These are phyloP conservation scores for Slavum lentiscoides DNA, from an alignment of 2,888 invertebrate species.

Conservation along the genomic window DNA sequence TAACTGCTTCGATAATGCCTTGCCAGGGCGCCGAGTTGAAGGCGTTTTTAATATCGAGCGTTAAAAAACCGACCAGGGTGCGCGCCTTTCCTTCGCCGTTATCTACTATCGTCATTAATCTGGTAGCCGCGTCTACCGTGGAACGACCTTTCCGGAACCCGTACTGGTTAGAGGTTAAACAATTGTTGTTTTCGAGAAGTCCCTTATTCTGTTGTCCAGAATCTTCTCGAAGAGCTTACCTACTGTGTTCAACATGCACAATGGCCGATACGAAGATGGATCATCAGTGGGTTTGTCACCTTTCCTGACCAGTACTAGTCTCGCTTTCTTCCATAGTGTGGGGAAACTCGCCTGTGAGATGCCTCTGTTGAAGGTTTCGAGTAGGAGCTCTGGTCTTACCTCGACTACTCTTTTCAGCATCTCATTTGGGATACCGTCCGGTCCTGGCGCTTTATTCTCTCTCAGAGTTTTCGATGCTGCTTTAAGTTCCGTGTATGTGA, in stretches of 20 bases:
- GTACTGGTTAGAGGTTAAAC: too few species aligned
- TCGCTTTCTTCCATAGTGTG: background rate
- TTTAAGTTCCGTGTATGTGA: too few species aligned
- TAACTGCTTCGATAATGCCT: too few species aligned
- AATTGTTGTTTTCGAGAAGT: too few species aligned
- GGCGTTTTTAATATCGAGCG: background rate
- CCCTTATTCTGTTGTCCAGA: too few species aligned
- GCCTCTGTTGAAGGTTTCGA: too few species aligned
- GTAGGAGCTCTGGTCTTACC: too few species aligned
- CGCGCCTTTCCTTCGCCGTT: background rate
- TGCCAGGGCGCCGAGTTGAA: too few species aligned
- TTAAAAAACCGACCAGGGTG: background rate
- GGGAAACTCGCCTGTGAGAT: background rate
- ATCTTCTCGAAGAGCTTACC: too few species aligned
- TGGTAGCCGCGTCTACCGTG: too few species aligned
- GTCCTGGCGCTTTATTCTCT: background rate
- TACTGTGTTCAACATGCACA: too few species aligned
- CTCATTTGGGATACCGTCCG: background rate
- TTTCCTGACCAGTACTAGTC: background rate
- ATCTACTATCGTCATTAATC: background rate
- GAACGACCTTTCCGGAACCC: too few species aligned
- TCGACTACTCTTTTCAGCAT: background rate
- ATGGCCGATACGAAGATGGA: background rate
- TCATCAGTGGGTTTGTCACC: background rate
- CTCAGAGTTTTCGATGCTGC: background rate